phyloP scores from a whole-genome alignment of 2,888 invertebrate species.

The Leucozona laternaria region DNA sequence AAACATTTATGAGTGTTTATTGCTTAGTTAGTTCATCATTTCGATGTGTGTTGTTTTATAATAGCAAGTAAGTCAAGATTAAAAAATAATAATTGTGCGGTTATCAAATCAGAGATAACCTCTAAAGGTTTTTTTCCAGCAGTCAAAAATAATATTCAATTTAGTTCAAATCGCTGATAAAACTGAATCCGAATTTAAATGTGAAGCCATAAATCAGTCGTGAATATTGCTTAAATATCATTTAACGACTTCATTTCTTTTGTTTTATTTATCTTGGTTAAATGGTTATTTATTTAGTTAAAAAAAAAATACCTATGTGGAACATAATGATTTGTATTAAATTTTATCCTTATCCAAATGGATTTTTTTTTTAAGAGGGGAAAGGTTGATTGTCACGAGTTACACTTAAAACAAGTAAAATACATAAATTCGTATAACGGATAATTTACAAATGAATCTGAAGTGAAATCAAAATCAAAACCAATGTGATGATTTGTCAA shows the following conservation, averaged over 20 bases:
- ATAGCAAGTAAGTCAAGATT: slow-evolving; percentile 21
- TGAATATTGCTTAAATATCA: slow-evolving; percentile 1
- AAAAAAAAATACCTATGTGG: too few relatives aligned
- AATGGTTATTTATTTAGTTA: too few relatives aligned
- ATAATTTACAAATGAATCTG: too few relatives aligned
- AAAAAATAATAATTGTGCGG: slow-evolving; percentile 32
- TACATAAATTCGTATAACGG: too few relatives aligned
- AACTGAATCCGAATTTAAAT: slow-evolving; percentile 12
- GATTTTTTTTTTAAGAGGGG: too few relatives aligned
- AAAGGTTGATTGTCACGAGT: too few relatives aligned
- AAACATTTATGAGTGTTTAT: slow-evolving; percentile 1
- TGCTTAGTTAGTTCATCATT: background rate
- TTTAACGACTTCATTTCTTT: background rate
- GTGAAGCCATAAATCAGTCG: slow-evolving; percentile 11
- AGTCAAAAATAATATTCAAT: slow-evolving; percentile 1
- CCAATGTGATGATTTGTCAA: too few relatives aligned
- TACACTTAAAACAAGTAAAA: too few relatives aligned
- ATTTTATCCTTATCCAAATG: too few relatives aligned
- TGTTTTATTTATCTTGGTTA: background rate
- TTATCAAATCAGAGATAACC: slow-evolving; percentile 21
- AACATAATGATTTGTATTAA: too few relatives aligned
- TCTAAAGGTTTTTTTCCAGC: slow-evolving; percentile 22
- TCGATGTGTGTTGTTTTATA: slow-evolving; percentile 12
- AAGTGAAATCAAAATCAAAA: too few relatives aligned
- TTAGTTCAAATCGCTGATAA: slow-evolving; percentile 21